phyloP scores from a whole-genome alignment of 2,113 vertebrate genomes.

The Chiloscyllium plagiosum region DNA sequence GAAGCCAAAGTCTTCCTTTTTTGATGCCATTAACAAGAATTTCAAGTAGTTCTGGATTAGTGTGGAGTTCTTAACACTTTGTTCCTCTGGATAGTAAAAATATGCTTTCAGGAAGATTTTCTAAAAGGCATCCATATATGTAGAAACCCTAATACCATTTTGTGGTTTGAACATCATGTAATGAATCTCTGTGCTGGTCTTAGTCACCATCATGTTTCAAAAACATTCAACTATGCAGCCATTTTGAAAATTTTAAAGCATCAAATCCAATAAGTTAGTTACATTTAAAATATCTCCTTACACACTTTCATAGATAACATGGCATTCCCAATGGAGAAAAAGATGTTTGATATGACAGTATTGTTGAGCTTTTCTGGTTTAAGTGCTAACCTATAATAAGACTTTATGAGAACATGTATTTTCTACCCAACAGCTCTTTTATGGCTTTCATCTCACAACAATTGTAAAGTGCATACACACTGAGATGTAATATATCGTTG shows the following conservation, averaged over 20 bases:
- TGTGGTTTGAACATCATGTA: not conserved
- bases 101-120: not conserved
- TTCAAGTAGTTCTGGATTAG: not conserved
- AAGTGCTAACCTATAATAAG: not conserved
- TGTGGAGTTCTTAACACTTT: not conserved
- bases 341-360: not conserved
- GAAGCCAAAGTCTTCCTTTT: not conserved
- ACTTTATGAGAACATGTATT: not conserved
- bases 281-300: not conserved
- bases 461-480: not conserved
- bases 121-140: not conserved
- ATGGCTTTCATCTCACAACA: not conserved
- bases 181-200: not conserved
- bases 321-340: not conserved
- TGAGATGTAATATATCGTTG: slow-evolving; percentile 5
- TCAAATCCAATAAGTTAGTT: not conserved
- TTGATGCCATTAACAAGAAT: not conserved
- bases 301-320: not conserved
- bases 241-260: not conserved
- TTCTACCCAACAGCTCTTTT: not conserved
- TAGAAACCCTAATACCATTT: not conserved
- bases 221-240: not conserved
- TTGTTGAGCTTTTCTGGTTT: not conserved
- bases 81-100: not conserved
- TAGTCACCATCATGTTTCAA: not conserved